Evolutionary conservation across 2,113 vertebrate genomes (phyloP).

Genomic region (Phoenicopterus ruber): DNA sequence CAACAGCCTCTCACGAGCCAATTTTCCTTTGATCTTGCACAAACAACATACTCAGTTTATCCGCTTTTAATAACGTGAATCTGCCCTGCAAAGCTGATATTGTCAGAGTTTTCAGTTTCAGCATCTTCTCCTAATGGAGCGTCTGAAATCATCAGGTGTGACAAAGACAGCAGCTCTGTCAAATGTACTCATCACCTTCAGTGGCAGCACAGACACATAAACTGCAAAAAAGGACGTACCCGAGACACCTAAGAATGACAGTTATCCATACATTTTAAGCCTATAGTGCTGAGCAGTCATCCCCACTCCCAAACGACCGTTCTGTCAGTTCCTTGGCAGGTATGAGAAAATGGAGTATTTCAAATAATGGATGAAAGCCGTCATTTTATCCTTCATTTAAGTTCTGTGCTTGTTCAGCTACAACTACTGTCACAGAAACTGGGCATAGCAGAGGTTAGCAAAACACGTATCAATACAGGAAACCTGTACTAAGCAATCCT

Average conservation of each 20-base stretch:
- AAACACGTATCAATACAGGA: background rate
- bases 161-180: background rate
- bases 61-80: background rate
- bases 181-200: background rate
- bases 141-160: background rate
- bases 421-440: background rate
- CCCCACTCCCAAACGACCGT: background rate
- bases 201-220: background rate
- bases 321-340: background rate
- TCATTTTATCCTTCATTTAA: background rate
- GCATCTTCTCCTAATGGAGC: background rate
- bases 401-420: background rate
- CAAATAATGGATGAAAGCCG: background rate
- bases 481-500: background rate
- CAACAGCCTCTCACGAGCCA: background rate
- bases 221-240: background rate
- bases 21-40: background rate
- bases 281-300: background rate
- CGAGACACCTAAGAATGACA: background rate
- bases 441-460: background rate
- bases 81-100: background rate
- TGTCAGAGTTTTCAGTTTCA: background rate
- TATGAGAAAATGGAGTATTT: background rate
- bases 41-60: background rate
- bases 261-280: background rate